These are phyloP conservation scores for Epicampocera succincta DNA, from an alignment of 2,888 invertebrate species.

Conservation along the genomic window DNA sequence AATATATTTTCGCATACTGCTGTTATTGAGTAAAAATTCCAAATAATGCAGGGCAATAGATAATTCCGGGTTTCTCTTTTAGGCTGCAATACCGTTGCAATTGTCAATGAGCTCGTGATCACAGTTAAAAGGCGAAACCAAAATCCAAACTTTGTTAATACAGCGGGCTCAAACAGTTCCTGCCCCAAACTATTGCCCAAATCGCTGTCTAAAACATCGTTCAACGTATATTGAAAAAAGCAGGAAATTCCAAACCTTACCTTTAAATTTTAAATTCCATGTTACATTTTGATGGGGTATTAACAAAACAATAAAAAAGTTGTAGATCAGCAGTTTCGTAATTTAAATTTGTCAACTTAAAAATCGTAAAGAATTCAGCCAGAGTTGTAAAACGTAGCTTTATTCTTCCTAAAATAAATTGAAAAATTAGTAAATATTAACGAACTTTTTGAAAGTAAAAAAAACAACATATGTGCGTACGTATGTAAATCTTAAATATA, in stretches of 20 bases:
- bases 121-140: conserved; percentile 71
- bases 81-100: conserved; percentile 69
- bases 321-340: conserved; percentile 71
- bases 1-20: conserved; percentile 72
- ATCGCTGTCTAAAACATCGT: conserved; percentile 64
- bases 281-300: conserved; percentile 72
- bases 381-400: no score
- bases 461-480: no score
- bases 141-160: conserved; percentile 73
- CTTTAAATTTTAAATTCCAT: conserved; percentile 72
- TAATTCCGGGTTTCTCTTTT: conserved; percentile 68
- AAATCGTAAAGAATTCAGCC: no score
- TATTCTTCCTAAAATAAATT: no score
- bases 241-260: conserved; percentile 42
- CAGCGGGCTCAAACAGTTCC: conserved; percentile 69
- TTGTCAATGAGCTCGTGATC: conserved; percentile 70
- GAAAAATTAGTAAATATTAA: no score
- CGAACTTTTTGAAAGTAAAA: no score
- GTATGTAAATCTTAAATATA: no score
- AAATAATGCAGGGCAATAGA: conserved; percentile 72
- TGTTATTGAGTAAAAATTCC: conserved; percentile 73
- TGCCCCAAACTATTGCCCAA: conserved; percentile 72
- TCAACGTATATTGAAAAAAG: background rate
- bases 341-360: background rate
- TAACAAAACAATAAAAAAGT: conserved; percentile 71